Conservation (phyloP, 1,140 invertebrate species). For the Gryllus bimaculatus region DNA sequence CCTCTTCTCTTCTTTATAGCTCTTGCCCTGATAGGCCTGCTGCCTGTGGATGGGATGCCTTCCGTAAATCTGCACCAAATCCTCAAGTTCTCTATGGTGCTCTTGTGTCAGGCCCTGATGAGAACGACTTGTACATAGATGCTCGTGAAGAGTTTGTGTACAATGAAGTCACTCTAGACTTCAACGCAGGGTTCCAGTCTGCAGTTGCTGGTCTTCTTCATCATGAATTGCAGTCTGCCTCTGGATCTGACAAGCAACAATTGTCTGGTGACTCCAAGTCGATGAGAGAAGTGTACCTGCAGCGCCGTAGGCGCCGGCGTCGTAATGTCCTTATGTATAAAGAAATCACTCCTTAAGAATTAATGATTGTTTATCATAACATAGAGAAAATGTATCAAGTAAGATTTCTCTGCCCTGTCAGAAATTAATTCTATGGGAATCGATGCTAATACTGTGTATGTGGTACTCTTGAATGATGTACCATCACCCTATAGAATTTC, state of each 20-base stretch:
- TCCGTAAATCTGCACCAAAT: slow-evolving; percentile 36
- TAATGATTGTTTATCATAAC: too few species aligned
- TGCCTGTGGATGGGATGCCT: slow-evolving; percentile 42
- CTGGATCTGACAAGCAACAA: background rate
- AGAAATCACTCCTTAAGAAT: background rate
- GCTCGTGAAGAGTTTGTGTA: slow-evolving; percentile 42
- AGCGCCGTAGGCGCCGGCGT: background rate
- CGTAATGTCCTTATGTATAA: background rate
- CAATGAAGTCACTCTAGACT: slow-evolving; percentile 47
- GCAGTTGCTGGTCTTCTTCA: slow-evolving; percentile 38
- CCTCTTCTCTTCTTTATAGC: slow-evolving; percentile 27
- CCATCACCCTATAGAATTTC: too few species aligned
- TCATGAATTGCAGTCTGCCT: slow-evolving; percentile 19
- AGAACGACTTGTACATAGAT: slow-evolving; percentile 43
- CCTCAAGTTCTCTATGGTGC: slow-evolving; percentile 46
- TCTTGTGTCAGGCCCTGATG: slow-evolving; percentile 46
- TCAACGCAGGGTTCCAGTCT: slow-evolving; percentile 48
- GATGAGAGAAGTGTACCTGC: background rate
- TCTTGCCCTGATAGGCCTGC: slow-evolving; percentile 42
- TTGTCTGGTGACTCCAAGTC: background rate
- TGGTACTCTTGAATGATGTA: too few species aligned
- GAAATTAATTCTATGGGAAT: too few species aligned
- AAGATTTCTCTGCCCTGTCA: too few species aligned
- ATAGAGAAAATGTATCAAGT: too few species aligned
- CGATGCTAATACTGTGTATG: too few species aligned